Base-by-base conservation (phyloP, 1,140 invertebrate genomes). In the Leptinotarsa texana region DNA sequence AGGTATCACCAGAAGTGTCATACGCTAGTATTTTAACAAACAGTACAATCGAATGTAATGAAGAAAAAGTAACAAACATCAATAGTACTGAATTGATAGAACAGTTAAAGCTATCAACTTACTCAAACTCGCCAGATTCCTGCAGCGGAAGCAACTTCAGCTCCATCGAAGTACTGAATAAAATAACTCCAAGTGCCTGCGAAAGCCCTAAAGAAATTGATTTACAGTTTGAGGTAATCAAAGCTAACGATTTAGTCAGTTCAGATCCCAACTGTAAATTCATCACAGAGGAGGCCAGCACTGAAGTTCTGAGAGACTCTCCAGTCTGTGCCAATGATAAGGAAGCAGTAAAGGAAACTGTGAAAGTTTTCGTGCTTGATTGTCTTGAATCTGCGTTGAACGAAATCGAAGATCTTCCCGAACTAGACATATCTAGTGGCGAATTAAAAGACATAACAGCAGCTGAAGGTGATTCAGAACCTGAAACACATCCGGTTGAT, bases 1-100 rank as follows among this genome's bases (percentile, higher is more conserved):
- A 79, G 51, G 80, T 81, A 6, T 61, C 47, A 13, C 62, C 80
- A 18, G 4, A 68, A 22, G 67, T 81, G 15, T 80, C 78, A 2
- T 80, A 80, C 75, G 80, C 80, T 1, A 79, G 73, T 69, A 57
- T 81, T 61, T 68, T 78, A 8, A 77, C 77, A n/a, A 77, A 77
- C 57, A 73, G 17, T 69, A 21, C 27, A 33, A 33, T 6, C 6
- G 27, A 33, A 33, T 33, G 6, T 6, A 1, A 8, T 33, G 27
- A 33, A 33, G 27, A 33, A 33, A 33, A 8, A 33, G 27, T 33
- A 33, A 8, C 6, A 33, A 33, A 6, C 27, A 33, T 8, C 27
- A 33, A 33, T 33, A 33, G 27, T 33, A 42, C 8, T 11, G 8
- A 11, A 42, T 42, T 42, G 33, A 42, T 42, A 42, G 33, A 42